Base-by-base conservation (phyloP, 2,113 vertebrate species). In the Notothenia coriiceps region DNA sequence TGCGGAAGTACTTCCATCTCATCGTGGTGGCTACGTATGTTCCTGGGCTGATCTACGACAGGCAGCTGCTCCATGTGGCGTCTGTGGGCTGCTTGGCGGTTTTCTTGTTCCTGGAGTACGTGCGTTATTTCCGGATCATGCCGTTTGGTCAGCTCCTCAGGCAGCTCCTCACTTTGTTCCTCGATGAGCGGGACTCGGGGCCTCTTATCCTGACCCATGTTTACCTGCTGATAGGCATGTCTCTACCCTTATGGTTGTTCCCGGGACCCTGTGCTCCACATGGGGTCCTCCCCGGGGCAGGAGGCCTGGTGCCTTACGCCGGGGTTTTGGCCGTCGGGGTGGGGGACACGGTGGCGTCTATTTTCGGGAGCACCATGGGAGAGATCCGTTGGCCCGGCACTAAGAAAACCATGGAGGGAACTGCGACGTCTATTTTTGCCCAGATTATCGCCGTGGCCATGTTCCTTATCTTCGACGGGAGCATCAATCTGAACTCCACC, bases 301-400 rank as follows among this genome's bases (percentile, higher is more conserved):
- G 96, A 8, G 97, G 97, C 0, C 85, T 99, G 54, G 96, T 97
- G 4, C 97, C 98, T 14, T 99, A 99, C 5, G 95, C 98, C 0
- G 98, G 98, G 0, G 97, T 99, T 15, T 81, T 99, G 77, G 96
- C 98, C 0, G 98, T 99, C 13, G 98, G 98, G 0, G 94, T 99
- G 0, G 98, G 98, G 0, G 98, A 99, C 82, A 97, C 97, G 0
- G 92, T 98, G 64, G 98, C 98, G 1, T 98, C 98, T 0, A 87
- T 98, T 74, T 98, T 97, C 4, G 98, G 98, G 66, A 98, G 96
- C 84, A 95, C 96, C 4, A 89, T 98, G 91, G 98, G 98, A 0
- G 97, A 99, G 85, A 96, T 99, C 79, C 96, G 91, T 35, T 99
- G 98, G 98, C 98, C 98, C 0, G 98, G 98, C 49, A 99, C 98